These are phyloP conservation scores for Cyanoramphus novaezelandiae DNA, from an alignment of 2,113 vertebrate species.

Conservation along the genomic window DNA sequence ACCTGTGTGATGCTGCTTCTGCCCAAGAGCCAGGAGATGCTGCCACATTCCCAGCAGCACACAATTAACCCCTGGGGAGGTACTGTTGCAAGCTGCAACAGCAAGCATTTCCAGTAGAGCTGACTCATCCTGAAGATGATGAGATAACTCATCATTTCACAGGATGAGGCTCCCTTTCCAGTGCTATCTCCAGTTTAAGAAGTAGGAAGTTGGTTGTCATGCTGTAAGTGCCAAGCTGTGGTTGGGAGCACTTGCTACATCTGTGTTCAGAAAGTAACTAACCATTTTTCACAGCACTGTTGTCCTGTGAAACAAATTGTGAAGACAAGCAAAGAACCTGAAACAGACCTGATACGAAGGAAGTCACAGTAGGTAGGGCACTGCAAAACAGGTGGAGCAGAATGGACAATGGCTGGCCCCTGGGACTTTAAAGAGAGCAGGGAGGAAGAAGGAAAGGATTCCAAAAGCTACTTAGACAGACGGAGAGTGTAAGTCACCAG, in stretches of 20 bases:
- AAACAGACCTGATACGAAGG: background rate
- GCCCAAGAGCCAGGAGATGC: background rate
- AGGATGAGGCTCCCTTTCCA: background rate
- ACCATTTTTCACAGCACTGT: rapidly evolving
- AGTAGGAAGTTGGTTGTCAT: background rate
- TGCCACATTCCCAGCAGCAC: background rate
- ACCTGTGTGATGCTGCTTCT: background rate
- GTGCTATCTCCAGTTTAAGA: background rate
- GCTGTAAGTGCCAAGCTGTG: background rate
- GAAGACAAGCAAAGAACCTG: background rate
- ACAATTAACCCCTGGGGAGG: background rate
- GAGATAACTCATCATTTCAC: background rate
- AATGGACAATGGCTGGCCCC: background rate
- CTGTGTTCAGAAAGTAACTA: background rate
- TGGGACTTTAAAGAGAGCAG: background rate
- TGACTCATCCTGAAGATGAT: background rate
- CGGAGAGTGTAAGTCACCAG: background rate
- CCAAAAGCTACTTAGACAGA: background rate
- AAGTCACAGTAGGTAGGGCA: background rate
- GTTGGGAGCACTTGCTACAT: background rate
- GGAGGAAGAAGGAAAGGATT: background rate
- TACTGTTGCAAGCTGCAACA: background rate
- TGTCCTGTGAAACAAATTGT: background rate
- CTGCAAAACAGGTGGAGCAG: background rate
- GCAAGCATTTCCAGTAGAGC: background rate